phyloP scores from a whole-genome alignment of 2,888 invertebrate species.

The Choristoneura rosaceana region DNA sequence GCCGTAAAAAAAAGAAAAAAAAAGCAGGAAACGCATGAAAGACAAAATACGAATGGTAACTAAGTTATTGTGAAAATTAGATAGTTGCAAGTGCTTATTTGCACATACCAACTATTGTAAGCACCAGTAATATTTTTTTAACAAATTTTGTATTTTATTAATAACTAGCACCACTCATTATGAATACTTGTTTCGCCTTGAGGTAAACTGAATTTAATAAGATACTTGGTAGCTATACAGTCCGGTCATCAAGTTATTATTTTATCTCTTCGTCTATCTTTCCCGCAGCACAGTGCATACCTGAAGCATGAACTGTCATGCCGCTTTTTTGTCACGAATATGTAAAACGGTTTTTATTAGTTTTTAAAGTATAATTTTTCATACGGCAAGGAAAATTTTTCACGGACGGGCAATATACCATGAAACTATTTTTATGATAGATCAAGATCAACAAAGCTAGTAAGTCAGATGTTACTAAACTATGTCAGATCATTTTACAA shows the following conservation, averaged over 20 bases:
- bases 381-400: neutral
- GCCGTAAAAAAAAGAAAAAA: neutral
- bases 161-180: constrained; percentile 39
- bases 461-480: neutral
- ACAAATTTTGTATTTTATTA: constrained; percentile 20
- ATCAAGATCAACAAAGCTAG: neutral
- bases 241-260: neutral
- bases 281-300: neutral
- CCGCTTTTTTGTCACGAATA: neutral
- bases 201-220: neutral
- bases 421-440: neutral
- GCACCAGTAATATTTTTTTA: neutral
- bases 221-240: neutral
- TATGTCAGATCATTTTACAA: neutral
- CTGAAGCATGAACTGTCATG: neutral
- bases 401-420: neutral
- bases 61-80: neutral
- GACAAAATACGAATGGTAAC: neutral
- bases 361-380: neutral
- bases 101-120: neutral
- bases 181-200: constrained; percentile 13
- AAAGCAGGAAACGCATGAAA: neutral
- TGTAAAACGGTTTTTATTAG: neutral
- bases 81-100: neutral
- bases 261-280: neutral